A percentile compares a stretch with the other conserved stretches of the same genome.
Evolutionary conservation across 2,888 invertebrate species (phyloP).

Genomic region (Phragmatobia fuliginosa): DNA sequence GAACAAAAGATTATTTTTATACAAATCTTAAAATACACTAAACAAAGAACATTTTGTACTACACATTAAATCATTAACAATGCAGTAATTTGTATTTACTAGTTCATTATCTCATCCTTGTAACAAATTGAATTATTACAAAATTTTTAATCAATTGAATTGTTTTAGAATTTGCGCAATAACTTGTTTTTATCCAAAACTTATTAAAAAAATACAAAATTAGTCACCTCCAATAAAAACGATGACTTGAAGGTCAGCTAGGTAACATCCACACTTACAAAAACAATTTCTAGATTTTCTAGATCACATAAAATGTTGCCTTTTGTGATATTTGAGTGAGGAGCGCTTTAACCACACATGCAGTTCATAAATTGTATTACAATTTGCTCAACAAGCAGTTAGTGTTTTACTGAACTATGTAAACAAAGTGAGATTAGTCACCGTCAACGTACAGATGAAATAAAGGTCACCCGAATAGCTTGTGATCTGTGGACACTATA

Average conservation of each 20-base stretch:
- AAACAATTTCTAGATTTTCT: no score
- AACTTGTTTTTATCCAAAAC: no score
- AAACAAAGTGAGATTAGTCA: not conserved
- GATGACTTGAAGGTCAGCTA: no score
- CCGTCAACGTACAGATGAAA: not conserved
- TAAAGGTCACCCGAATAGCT: not conserved
- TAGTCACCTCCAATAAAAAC: no score
- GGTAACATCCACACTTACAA: no score
- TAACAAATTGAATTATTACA: not conserved
- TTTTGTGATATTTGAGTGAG: no score
- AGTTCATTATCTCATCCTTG: not conserved
- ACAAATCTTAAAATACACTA: not conserved
- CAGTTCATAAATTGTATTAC: no score
- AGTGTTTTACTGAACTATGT: not conserved
- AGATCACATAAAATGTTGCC: no score
- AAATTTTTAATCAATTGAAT: not conserved
- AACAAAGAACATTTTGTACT: not conserved
- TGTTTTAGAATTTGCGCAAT: not conserved
- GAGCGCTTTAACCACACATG: no score
- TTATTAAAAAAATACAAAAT: no score
- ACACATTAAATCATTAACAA: not conserved
- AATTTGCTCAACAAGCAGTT: not conserved
- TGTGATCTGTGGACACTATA: not conserved
- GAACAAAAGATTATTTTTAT: not conserved
- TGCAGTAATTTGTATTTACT: not conserved